These are phyloP conservation scores for Cheilosia grossa DNA, from an alignment of 2,888 invertebrate species.

Conservation along the genomic window DNA sequence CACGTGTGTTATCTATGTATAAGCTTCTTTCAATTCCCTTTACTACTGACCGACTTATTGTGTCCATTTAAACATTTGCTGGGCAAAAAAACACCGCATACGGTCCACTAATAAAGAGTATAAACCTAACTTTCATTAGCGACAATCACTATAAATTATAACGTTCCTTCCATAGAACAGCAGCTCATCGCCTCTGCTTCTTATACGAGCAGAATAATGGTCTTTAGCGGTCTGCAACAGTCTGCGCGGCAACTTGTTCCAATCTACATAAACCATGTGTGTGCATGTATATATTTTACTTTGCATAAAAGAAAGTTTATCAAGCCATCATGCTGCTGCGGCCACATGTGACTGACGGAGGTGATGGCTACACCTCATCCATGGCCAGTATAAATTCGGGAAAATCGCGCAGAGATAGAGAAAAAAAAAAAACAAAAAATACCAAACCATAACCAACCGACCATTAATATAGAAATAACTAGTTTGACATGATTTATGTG, in stretches of 20 bases:
- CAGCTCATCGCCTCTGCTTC: background rate
- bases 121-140: too few species aligned
- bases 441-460: conserved; percentile 34
- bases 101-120: too few species aligned
- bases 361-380: conserved; percentile 2
- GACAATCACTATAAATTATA: too few species aligned
- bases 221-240: conserved; percentile 30
- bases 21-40: too few species aligned
- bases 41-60: too few species aligned
- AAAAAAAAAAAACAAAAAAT: conserved; percentile 27
- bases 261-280: background rate
- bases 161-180: background rate
- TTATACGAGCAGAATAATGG: conserved; percentile 11
- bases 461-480: conserved; percentile 65
- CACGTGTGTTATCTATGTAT: too few species aligned
- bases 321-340: conserved; percentile 24
- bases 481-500: conserved; percentile 71
- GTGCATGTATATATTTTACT: conserved; percentile 46
- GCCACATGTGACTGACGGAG: conserved; percentile 5
- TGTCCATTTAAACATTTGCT: too few species aligned
- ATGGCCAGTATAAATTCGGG: conserved; percentile 7
- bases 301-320: conserved; percentile 66
- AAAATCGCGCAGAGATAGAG: conserved; percentile 2
- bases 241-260: conserved; percentile 31
- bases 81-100: too few species aligned